These are phyloP conservation scores for Myotis myotis DNA, from an alignment of 2,797 vertebrate species.

Conservation along the genomic window DNA sequence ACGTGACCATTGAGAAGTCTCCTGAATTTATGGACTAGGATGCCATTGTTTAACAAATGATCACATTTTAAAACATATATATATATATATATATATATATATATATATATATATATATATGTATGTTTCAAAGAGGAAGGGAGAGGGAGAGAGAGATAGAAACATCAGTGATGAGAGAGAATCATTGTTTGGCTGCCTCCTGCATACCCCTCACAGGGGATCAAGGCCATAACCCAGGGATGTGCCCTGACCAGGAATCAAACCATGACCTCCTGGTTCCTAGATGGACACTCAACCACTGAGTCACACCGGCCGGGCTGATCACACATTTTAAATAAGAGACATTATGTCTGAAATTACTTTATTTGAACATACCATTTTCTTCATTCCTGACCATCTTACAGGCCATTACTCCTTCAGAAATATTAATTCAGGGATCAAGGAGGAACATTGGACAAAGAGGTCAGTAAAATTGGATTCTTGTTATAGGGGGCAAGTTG, in stretches of 20 bases:
- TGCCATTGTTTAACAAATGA: neutral
- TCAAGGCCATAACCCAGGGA: no score
- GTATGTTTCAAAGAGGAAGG: no score
- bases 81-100: no score
- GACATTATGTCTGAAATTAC: neutral
- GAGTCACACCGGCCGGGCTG: neutral
- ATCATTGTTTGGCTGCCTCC: no score
- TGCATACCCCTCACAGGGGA: no score
- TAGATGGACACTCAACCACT: no score
- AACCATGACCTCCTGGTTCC: no score
- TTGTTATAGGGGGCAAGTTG: neutral
- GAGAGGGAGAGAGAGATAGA: no score
- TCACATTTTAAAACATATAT: no score
- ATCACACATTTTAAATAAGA: neutral
- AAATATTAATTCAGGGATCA: neutral
- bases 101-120: neutral
- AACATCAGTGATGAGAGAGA: no score
- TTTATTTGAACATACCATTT: neutral
- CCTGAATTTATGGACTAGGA: neutral
- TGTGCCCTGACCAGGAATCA: no score
- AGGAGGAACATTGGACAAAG: neutral
- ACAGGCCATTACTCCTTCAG: neutral
- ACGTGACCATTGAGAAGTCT: neutral
- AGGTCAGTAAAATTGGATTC: neutral
- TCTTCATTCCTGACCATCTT: neutral